Base-by-base conservation (phyloP, 2,888 invertebrate species). In the Tricholauxania praeusta region DNA sequence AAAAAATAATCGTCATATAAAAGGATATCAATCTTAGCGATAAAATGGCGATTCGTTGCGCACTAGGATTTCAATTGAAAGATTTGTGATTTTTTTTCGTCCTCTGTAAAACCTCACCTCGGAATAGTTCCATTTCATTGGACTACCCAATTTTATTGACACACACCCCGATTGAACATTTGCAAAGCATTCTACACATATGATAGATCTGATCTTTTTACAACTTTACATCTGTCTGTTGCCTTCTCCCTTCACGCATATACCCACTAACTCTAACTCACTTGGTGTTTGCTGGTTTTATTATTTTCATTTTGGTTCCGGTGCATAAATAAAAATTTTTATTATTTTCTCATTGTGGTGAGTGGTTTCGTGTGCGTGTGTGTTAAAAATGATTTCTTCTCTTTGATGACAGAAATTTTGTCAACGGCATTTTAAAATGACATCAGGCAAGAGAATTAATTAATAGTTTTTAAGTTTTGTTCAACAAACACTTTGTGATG, bases 11-110 rank as follows among this genome's bases (percentile, higher is more conserved):
- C 39, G 39, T 39, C 49, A 14, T 51, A 51, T 60, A 49, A 67
- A 73, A 78, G 77, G 76, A 77, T 76, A 72, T 72, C 67, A 63
- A 72, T 68, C 72, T 76, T 48, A 72, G 76, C 77, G 76, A 75
- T 77, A 83, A 82, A 83, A 81, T 82, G 81, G 78, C 81, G 79
- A 82, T 83, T 83, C 79, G 82, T 78, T 78, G 76, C 78, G 83
- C 70, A 70, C 53, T 63, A 53, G 52, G 63, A 70, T 63, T 62
- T 63, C 69, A 60, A 51, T 69, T 22, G 51, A 51, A 12, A 51
- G 60, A 60, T 57, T 67, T 53, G 17, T 52, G 62, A 12, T 19
- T 22, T 4, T 28, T 28, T 28, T 28, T 28, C 3, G 1, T 22
- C 3, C 22, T 22, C 62, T 62, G 10, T 39, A 10, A 1, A 39